Base-by-base conservation (phyloP, 2,888 invertebrate genomes). In the Euzophera pinguis region DNA sequence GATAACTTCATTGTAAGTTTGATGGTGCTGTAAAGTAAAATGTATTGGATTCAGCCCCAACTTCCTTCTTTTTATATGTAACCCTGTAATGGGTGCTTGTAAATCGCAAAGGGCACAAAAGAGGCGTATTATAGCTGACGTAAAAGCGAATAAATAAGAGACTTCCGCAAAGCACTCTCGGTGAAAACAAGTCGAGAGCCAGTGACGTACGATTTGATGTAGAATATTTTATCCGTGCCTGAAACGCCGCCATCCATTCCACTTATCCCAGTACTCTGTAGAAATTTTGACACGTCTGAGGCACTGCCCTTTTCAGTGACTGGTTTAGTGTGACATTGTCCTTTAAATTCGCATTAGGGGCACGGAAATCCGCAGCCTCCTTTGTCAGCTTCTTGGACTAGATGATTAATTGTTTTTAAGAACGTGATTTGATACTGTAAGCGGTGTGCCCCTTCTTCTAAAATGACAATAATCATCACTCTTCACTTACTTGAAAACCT, bases 171-270 rank as follows among this genome's bases (percentile, higher is more conserved):
- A 85, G 84, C 80, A 86, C 85, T 88, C 84, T 78, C 77, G 63
- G 74, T 68, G 79, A 79, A 86, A 83, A 80, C 83, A 82, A 84
- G 83, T 78, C 74, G 79, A 77, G 83, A 83, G 81, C 82, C 81
- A 67, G 82, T 89, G 90, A 90, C 86, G 83, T 90, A 90, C 87
- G 88, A 82, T 88, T 86, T 87, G 86, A 86, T 81, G 80, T 77
- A 80, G 84, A 88, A 89, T 90, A 86, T 88, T 90, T 89, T 88
- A 90, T 84, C 82, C 77, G 76, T 74, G 71, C 64, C 74, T 73
- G 73, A 78, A 78, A 73, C 78, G 73, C 72, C 75, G 77, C 83
- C 84, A 88, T 90, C 82, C 79, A 86, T 90, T 89, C 86, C 89
- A 88, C 90, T 90, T 90, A 89, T 82, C 84, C 85, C 73, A 72